Evolutionary conservation across 2,888 invertebrate species (phyloP).

Genomic region (Sinohyriopsis cumingii): DNA sequence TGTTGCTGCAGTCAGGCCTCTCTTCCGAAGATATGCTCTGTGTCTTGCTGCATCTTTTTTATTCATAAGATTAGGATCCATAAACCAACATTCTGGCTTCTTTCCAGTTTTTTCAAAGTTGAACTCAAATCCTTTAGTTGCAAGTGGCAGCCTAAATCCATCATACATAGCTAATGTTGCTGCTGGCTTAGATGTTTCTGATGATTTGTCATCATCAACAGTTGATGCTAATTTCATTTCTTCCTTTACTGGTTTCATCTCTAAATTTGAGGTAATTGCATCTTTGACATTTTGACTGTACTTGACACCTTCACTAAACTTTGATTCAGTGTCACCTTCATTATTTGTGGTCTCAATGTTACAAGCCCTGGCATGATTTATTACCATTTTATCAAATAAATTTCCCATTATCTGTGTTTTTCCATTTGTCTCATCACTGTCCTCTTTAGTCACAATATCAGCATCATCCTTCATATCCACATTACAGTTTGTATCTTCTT

Average conservation of each 20-base stretch:
- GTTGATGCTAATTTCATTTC: neutral
- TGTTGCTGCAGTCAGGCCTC: constrained; percentile 1
- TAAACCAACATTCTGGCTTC: constrained; percentile 57
- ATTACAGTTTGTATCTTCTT: constrained; percentile 6
- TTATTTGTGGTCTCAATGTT: neutral
- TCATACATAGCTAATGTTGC: constrained; percentile 40
- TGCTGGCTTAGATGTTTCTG: constrained; percentile 5
- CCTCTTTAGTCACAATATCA: neutral
- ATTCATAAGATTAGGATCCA: constrained; percentile 50
- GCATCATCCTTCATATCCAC: neutral
- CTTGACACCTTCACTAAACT: too few species aligned
- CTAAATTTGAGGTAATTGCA: neutral
- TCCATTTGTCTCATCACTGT: neutral
- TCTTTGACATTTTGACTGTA: too few species aligned
- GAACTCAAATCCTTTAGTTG: constrained; percentile 52
- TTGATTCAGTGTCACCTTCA: neutral
- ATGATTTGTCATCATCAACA: neutral
- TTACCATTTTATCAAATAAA: neutral
- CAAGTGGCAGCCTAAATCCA: constrained; percentile 50
- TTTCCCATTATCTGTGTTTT: neutral
- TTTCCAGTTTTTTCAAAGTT: constrained; percentile 57
- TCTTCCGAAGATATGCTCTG: constrained; percentile 35
- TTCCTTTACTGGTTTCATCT: constrained; percentile 1
- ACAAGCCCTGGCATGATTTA: too few species aligned
- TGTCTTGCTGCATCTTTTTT: constrained; percentile 40